These are phyloP conservation scores for Hyles lineata DNA, from an alignment of 2,888 invertebrate genomes.

Conservation along the genomic window DNA sequence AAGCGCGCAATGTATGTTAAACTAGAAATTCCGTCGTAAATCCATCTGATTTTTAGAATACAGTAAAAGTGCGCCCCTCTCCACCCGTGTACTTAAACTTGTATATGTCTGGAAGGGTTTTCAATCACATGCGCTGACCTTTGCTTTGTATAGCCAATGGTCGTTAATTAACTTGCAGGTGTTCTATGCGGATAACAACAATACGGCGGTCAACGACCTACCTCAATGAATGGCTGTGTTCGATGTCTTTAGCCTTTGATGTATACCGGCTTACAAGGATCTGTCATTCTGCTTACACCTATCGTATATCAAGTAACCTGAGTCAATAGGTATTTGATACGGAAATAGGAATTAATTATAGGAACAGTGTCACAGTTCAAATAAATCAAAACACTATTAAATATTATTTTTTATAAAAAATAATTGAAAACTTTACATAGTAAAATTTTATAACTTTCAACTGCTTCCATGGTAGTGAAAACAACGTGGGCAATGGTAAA, in stretches of 20 bases:
- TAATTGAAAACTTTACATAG: neutral
- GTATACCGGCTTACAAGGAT: neutral
- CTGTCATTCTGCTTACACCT: neutral
- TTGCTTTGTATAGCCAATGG: conserved; percentile 34
- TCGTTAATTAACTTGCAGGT: conserved; percentile 29
- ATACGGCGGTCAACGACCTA: conserved; percentile 4
- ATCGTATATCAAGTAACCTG: neutral
- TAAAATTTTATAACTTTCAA: neutral
- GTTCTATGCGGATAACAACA: conserved; percentile 23
- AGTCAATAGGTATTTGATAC: neutral
- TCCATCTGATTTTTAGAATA: conserved; percentile 26
- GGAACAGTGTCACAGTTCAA: no score
- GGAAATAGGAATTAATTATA: neutral
- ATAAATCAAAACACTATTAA: neutral
- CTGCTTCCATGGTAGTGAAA: neutral
- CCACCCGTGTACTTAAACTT: conserved; percentile 61
- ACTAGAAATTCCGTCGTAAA: neutral
- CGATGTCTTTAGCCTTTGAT: neutral
- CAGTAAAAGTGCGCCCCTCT: conserved; percentile 45
- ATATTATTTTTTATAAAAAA: neutral
- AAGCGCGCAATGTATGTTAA: conserved; percentile 45
- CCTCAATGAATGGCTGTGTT: neutral
- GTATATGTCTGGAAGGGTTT: conserved; percentile 74
- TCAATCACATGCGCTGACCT: conserved; percentile 66
- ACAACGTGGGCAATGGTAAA: no score